phyloP scores from a whole-genome alignment of 2,113 vertebrate genomes.

The Calidris pugnax region DNA sequence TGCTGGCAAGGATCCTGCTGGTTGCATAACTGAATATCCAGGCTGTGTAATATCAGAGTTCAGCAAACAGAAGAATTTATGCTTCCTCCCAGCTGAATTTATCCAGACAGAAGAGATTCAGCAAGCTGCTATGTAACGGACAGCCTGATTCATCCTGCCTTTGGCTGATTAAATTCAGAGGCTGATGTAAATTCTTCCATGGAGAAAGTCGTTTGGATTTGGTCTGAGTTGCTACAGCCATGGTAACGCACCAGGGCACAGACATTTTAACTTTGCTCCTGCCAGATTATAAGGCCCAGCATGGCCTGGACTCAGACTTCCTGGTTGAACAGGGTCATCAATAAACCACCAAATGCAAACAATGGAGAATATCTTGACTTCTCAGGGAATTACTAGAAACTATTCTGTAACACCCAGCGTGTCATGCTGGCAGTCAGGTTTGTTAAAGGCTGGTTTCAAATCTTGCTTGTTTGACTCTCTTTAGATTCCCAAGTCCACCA shows the following conservation, averaged over 20 bases:
- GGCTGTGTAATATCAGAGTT: conserved; percentile 12
- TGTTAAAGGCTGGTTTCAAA: background rate
- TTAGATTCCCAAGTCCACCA: background rate
- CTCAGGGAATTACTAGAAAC: background rate
- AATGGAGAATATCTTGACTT: background rate
- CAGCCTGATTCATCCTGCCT: conserved; percentile 18
- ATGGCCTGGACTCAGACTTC: background rate
- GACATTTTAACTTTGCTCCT: background rate
- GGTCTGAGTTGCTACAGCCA: background rate
- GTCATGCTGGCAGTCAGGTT: background rate
- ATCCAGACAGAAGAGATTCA: conserved; percentile 33
- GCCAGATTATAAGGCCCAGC: background rate
- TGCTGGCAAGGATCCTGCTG: conserved; percentile 10
- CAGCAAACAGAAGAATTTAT: conserved; percentile 44
- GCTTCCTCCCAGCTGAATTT: conserved; percentile 36
- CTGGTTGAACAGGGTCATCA: background rate
- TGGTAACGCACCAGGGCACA: background rate
- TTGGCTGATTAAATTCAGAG: conserved; percentile 19
- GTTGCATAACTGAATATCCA: conserved; percentile 34
- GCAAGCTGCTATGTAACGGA: conserved; percentile 19
- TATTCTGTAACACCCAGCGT: background rate
- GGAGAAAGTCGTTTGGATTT: background rate
- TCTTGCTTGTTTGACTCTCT: background rate
- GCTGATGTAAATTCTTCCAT: conserved; percentile 32
- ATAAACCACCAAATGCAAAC: background rate